Percentiles rank a stretch among this genome's conserved stretches.
phyloP scores from a whole-genome alignment of 2,888 invertebrate genomes.

The Drosophila stalkeri region DNA sequence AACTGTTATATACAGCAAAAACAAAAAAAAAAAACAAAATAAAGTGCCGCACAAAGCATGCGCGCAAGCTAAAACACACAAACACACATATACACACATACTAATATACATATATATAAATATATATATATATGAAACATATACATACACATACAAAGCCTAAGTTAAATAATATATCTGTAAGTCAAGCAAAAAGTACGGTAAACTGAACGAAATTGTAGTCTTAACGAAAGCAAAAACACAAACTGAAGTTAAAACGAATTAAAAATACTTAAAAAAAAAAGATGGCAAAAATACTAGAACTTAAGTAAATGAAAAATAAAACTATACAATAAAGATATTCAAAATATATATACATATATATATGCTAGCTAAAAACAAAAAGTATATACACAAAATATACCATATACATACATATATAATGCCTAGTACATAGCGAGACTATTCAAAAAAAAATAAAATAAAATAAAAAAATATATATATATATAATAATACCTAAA shows the following conservation, averaged over 20 bases:
- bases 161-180: slow-evolving; percentile 57
- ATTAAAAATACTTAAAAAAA: slow-evolving; percentile 21
- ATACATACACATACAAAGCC: slow-evolving; percentile 22
- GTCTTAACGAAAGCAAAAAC: slow-evolving; percentile 48
- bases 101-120: slow-evolving; percentile 45
- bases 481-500: slow-evolving; percentile 62
- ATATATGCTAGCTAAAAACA: slow-evolving; percentile 65
- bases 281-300: slow-evolving; percentile 32
- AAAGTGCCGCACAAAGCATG: slow-evolving; percentile 66
- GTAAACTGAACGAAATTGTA: slow-evolving; percentile 72
- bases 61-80: slow-evolving; percentile 54
- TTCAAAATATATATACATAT: slow-evolving; percentile 67
- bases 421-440: slow-evolving; percentile 4
- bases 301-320: slow-evolving; percentile 26
- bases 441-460: not conserved
- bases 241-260: slow-evolving; percentile 38
- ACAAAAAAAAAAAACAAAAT: slow-evolving; percentile 24
- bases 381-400: slow-evolving; percentile 48
- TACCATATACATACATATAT: slow-evolving; percentile 46
- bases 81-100: slow-evolving; percentile 45
- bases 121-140: slow-evolving; percentile 22
- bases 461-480: slow-evolving; percentile 38
- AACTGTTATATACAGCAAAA: slow-evolving; percentile 57
- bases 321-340: slow-evolving; percentile 75
- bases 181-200: slow-evolving; percentile 63